Percentiles rank a stretch among this genome's conserved stretches.
Conservation (phyloP, 2,113 vertebrate species). For the Cardinalis cardinalis region DNA sequence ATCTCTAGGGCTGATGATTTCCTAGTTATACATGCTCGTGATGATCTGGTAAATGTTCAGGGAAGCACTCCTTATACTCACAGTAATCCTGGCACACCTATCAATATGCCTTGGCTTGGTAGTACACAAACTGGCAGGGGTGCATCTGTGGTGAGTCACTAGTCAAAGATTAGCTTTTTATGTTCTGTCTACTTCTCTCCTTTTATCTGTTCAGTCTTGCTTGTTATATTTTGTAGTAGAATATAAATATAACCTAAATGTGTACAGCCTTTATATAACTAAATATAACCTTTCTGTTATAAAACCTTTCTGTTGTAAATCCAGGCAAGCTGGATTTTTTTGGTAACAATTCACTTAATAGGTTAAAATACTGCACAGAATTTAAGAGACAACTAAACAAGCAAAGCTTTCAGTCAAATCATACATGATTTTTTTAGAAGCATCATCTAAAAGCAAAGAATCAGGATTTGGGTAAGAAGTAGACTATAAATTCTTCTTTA, state of each 20-base stretch:
- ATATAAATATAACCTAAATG: neutral
- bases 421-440: neutral
- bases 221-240: neutral
- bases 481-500: neutral
- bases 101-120: conserved; percentile 97
- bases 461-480: neutral
- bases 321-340: neutral
- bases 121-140: conserved; percentile 92
- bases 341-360: neutral
- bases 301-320: neutral
- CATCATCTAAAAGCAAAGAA: neutral
- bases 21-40: conserved; percentile 88
- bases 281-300: neutral
- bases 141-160: conserved; percentile 86
- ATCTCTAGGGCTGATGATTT: conserved; percentile 86
- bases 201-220: neutral
- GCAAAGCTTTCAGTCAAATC: neutral
- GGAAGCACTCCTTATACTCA: conserved; percentile 94
- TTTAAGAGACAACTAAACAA: neutral
- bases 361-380: neutral
- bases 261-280: neutral
- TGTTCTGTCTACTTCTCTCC: neutral
- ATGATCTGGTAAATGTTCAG: conserved; percentile 85
- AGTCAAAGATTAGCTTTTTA: neutral
- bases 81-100: conserved; percentile 92